Conservation (phyloP, 2,888 invertebrate species). For the Exephanes ischioxanthus region DNA sequence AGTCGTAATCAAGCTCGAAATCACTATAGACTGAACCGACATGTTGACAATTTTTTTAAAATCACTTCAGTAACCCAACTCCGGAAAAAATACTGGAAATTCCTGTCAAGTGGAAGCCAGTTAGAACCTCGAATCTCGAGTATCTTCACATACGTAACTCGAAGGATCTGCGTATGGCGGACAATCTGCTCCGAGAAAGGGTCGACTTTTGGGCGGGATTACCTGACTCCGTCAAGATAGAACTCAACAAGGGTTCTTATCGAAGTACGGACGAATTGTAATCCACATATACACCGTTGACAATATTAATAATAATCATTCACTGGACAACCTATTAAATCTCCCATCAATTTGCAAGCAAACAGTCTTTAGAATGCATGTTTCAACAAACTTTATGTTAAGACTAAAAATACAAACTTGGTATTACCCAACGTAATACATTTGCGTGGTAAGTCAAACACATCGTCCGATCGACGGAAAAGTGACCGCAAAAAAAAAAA, state of each 20-base stretch:
- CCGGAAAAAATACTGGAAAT: conserved; percentile 85
- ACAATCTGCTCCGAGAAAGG: conserved; percentile 86
- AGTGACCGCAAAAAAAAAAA: too few relatives aligned
- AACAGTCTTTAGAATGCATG: not conserved
- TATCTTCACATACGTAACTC: conserved; percentile 86
- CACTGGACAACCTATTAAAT: not conserved
- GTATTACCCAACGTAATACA: not conserved
- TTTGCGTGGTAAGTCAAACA: not conserved
- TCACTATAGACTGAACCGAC: not conserved
- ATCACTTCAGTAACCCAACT: conserved; percentile 88
- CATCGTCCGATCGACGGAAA: too few relatives aligned
- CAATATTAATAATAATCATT: not conserved
- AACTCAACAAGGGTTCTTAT: not conserved
- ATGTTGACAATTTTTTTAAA: not conserved
- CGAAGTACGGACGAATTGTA: conserved; percentile 72
- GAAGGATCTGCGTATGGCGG: conserved; percentile 85
- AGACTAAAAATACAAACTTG: not conserved
- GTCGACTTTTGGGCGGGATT: conserved; percentile 89
- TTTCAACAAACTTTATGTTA: not conserved
- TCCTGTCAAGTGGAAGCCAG: conserved; percentile 87
- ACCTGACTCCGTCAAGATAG: conserved; percentile 57
- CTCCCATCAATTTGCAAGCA: not conserved
- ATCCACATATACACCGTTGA: not conserved
- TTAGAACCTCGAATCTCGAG: conserved; percentile 85
- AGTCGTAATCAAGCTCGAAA: not conserved